Evolutionary conservation across 2,113 vertebrate genomes (phyloP), one percentile per base, ranked within the genome.

Genomic region (Orthonyx spaldingii): DNA sequence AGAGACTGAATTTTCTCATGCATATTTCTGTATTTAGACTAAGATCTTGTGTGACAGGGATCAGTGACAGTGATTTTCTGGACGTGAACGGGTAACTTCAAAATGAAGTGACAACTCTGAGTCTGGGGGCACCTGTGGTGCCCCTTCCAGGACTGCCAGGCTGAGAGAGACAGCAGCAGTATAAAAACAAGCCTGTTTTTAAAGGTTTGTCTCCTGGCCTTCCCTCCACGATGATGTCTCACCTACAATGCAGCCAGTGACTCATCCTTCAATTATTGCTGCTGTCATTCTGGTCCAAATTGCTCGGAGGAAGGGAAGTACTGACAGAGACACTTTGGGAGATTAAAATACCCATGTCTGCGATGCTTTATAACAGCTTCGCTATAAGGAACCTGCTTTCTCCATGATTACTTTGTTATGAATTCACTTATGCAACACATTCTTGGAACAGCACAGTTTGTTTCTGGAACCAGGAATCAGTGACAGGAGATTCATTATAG

Each of bases 261-360:
- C 77, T 97, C 97, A 97, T 95, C 69, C 84, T 77, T 63, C 93
- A 96, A 74, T 97, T 91, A 97, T 84, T 95, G 90, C 88, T 84
- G 85, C 93, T 97, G 91, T 93, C 90, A 84, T 96, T 97, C 78
- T 79, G 63, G 57, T 97, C 92, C 94, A 97, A 92, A 97, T 95
- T 91, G 93, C 96, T 90, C 0, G 1, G 59, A 96, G 96, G 90
- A 93, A 97, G 94, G 97, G 95, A 96, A 97, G 93, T 87, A 93
- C 87, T 92, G 91, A 93, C 84, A 96, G 84, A 97, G 87, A 96
- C 83, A 85, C 93, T 94, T 84, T 0, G 41, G 85, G 74, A 96
- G 93, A 96, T 97, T 96, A 97, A 97, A 97, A 96, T 91, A 96
- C 90, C 79, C 6, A 0, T 47, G 91, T 96, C 85, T 96, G 90